These are phyloP conservation scores for Tiliqua scincoides DNA, from an alignment of 2,113 vertebrate genomes.

Conservation along the genomic window DNA sequence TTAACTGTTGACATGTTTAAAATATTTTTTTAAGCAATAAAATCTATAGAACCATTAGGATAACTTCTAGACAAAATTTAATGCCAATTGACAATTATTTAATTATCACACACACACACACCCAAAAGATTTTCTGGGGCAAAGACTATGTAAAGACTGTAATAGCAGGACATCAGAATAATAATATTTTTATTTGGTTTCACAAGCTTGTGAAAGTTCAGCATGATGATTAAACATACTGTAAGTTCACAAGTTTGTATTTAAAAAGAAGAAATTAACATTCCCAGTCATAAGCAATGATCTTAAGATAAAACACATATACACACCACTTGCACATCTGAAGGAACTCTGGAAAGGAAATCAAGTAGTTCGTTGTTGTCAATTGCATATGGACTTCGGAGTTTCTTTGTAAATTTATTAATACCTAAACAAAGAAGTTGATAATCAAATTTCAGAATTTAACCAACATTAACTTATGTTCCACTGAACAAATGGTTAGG, in stretches of 20 bases:
- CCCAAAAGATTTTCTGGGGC: background rate
- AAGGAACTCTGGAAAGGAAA: conserved; percentile 97
- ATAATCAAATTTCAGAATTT: conserved; percentile 28
- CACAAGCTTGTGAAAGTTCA: background rate
- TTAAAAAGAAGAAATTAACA: background rate
- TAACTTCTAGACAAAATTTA: background rate
- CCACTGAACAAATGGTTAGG: background rate
- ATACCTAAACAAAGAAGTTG: conserved; percentile 83
- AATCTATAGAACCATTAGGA: background rate
- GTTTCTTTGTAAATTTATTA: conserved; percentile 99
- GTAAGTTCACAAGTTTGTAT: background rate
- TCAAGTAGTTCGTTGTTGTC: conserved; percentile 98
- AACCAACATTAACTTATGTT: background rate
- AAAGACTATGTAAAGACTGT: background rate
- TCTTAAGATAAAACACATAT: conserved; percentile 25
- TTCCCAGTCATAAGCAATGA: background rate
- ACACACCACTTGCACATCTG: conserved; percentile 97
- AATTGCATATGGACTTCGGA: conserved; percentile 93
- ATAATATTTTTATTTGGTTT: background rate
- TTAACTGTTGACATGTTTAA: background rate
- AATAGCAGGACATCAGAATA: background rate
- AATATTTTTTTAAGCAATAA: background rate
- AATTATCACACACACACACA: background rate
- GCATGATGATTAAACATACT: background rate
- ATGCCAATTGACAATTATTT: background rate